Evolutionary conservation across 1,140 invertebrate genomes (phyloP), one percentile per base, ranked within the genome.

Genomic region (Dinothrombium tinctorium): DNA sequence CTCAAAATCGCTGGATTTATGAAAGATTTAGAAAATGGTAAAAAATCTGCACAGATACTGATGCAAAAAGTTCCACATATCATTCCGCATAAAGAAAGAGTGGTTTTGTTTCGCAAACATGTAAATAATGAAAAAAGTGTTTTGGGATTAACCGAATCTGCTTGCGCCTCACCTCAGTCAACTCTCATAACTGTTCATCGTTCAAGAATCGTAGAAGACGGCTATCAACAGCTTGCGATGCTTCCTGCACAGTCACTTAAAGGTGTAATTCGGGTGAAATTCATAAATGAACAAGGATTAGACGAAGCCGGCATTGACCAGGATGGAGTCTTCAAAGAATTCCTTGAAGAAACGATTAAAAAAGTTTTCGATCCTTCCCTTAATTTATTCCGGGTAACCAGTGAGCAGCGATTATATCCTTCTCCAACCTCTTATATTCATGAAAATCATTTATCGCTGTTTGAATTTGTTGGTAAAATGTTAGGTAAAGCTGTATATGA

Each of bases 281-380:
- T 99, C 57, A 77, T 98, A 42, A 54, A 50, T 46, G 49, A 38
- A 29, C 49, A 94, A 61, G 92, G 90, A 3, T 56, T 99, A 23
- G 89, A 96, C 57, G 94, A 99, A 62, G 90, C 90, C 6, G 94
- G 94, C 12, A 96, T 99, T 50, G 94, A 99, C 63, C 92, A 98
- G 58, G 90, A 99, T 65, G 94, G 94, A 8, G 87, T 95, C 15
- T 89, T 89, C 56, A 84, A 84, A 65, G 92, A 99, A 63, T 99
- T 99, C 54, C 62, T 99, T 1, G 92, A 98, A 61, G 87, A 98
- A 59, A 96, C 84, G 9, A 83, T 99, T 37, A 86, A 87, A 53
- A 69, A 72, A 51, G 83, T 99, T 19, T 96, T 99, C 62, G 86
- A 98, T 67, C 94, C 94, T 2, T 76, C 82, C 0, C 61, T 98